phyloP scores from a whole-genome alignment of 2,888 invertebrate species.

The Heliconius hortense region DNA sequence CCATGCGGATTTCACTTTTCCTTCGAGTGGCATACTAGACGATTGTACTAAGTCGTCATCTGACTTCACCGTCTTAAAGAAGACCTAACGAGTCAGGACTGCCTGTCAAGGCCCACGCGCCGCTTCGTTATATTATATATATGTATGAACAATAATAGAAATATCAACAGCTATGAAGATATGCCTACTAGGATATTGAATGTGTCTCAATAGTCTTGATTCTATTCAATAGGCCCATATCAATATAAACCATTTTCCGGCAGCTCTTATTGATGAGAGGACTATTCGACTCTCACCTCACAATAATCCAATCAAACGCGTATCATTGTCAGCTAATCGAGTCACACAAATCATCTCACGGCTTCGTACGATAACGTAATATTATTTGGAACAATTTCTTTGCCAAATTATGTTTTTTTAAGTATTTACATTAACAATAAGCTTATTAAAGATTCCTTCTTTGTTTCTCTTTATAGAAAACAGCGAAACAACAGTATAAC shows the following conservation, averaged over 20 bases:
- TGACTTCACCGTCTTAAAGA: no score
- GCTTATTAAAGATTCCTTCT: background rate
- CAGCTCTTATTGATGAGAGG: background rate
- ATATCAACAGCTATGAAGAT: background rate
- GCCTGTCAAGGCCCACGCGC: no score
- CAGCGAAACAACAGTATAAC: background rate
- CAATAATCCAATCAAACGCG: constrained; percentile 14
- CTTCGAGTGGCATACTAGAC: no score
- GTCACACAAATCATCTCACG: background rate
- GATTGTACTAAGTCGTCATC: no score
- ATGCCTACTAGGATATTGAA: background rate
- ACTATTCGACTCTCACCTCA: constrained; percentile 7
- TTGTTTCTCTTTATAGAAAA: background rate
- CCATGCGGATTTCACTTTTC: no score
- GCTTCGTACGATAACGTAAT: background rate
- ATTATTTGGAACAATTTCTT: background rate
- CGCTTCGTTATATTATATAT: no score
- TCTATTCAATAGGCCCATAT: background rate
- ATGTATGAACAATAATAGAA: background rate
- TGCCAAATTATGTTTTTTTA: background rate
- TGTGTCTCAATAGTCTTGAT: background rate
- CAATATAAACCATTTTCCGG: background rate
- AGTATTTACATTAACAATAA: background rate
- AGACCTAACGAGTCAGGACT: no score
- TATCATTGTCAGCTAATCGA: constrained; percentile 16